Percentiles rank a stretch among this genome's conserved stretches.
phyloP scores from a whole-genome alignment of 2,888 invertebrate species.

The Microplitis deprimator region DNA sequence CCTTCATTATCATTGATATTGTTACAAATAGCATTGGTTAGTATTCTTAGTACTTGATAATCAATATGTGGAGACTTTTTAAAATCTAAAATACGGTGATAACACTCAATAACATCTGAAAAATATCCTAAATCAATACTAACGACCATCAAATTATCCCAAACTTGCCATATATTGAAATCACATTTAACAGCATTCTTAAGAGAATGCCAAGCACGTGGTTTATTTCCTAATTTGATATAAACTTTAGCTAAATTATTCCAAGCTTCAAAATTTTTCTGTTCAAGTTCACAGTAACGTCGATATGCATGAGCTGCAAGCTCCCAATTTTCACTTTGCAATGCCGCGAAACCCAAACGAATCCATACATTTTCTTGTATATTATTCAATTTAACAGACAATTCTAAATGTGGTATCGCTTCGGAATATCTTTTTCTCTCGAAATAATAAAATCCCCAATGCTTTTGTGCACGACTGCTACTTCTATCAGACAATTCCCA shows the following conservation, averaged over 20 bases:
- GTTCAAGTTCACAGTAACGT: slow-evolving; percentile 89
- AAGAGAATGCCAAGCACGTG: slow-evolving; percentile 86
- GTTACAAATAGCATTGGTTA: slow-evolving; percentile 80
- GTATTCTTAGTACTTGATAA: slow-evolving; percentile 80
- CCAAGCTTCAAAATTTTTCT: slow-evolving; percentile 94
- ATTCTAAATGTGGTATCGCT: slow-evolving; percentile 86
- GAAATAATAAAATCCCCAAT: slow-evolving; percentile 89
- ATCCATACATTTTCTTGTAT: slow-evolving; percentile 91
- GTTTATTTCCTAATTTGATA: slow-evolving; percentile 88
- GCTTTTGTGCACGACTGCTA: slow-evolving; percentile 88
- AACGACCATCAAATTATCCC: slow-evolving; percentile 95
- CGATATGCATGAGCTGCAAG: slow-evolving; percentile 88
- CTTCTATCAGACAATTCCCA: slow-evolving; percentile 89
- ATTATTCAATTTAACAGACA: slow-evolving; percentile 88
- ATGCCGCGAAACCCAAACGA: slow-evolving; percentile 87
- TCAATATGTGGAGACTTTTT: slow-evolving; percentile 83
- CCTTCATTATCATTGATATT: slow-evolving; percentile 76
- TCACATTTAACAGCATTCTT: slow-evolving; percentile 93
- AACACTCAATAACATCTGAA: slow-evolving; percentile 86
- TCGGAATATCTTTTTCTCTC: slow-evolving; percentile 81
- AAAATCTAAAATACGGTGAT: slow-evolving; percentile 89
- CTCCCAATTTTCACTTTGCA: slow-evolving; percentile 85
- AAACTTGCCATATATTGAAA: slow-evolving; percentile 93
- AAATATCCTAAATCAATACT: slow-evolving; percentile 90
- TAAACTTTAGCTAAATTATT: slow-evolving; percentile 97